Evolutionary conservation across 2,113 vertebrate genomes (phyloP).

Genomic region (Puffinus mauretanicus): DNA sequence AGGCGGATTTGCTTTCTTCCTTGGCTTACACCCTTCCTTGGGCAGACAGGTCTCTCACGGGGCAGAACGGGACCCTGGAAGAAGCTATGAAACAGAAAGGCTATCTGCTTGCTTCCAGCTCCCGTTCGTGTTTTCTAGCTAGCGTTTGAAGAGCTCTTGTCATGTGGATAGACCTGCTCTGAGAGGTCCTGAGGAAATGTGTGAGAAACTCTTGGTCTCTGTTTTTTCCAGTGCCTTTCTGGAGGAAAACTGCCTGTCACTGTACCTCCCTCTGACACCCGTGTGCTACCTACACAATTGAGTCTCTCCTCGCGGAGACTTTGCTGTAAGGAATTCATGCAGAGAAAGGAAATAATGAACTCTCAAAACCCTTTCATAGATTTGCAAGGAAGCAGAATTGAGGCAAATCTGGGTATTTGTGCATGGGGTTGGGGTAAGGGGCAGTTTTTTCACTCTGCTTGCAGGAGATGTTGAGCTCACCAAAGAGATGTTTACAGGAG

Average conservation of each 20-base stretch:
- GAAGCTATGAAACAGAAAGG: not conserved
- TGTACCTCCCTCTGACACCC: not conserved
- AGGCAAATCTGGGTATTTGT: not conserved
- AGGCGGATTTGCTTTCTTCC: not conserved
- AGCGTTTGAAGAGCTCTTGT: not conserved
- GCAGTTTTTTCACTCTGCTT: not conserved
- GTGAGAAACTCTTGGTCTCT: not conserved
- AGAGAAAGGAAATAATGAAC: not conserved
- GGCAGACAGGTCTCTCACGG: rapidly evolving
- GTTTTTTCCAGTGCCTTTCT: not conserved
- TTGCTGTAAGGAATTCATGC: not conserved
- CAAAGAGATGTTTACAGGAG: not conserved
- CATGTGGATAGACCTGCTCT: not conserved
- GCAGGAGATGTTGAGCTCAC: not conserved
- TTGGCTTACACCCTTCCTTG: not conserved
- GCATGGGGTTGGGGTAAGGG: not conserved
- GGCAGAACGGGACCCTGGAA: not conserved
- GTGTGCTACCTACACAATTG: rapidly evolving
- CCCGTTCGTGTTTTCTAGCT: not conserved
- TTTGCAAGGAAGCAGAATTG: not conserved
- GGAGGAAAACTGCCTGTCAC: not conserved
- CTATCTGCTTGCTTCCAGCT: not conserved
- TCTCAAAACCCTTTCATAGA: not conserved
- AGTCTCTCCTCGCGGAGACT: not conserved
- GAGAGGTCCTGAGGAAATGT: not conserved